Base-by-base conservation (phyloP, 2,797 vertebrate species). In the Neoniphon sammara region DNA sequence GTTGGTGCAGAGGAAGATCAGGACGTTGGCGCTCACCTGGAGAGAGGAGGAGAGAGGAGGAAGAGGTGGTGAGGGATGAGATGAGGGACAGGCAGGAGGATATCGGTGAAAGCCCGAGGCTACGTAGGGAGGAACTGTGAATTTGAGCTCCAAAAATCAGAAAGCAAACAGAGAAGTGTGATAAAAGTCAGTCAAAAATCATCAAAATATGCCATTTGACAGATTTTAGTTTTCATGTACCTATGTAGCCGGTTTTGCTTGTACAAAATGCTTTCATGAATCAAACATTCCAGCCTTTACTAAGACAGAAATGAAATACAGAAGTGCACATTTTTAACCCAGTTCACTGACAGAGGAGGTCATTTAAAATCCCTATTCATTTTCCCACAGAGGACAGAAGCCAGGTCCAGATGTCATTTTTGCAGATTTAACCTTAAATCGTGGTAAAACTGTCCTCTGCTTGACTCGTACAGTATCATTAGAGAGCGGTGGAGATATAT, bases 1-100 rank as follows among this genome's bases (percentile, higher is more conserved):
- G 5, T 96, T 96, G 85, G 95, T 96, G 85, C 96, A 96, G 55
- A 96, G 92, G 89, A 96, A 96, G 83, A 96, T 95, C 74, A 96
- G 91, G 86, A 94, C 88, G 0, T 96, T 96, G 87, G 95, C 95
- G 2, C 93, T 93, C 30, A 96, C 92, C 96, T 96, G 82, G 60
- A 46, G 17, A 58, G 14, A 21, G 20, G 46, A 15, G 21, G 31
- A 46, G 27, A 14, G n/a, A 9, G n/a, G 49, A 11, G 23, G 21
- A 39, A 18, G 39, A 53, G 30, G 10, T 23, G 21, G 12, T 17
- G 21, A 47, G 7, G 23, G 9, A 31, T 21, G 7, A 53, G 9
- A 62, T 27, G 2, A 47, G 36, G 20, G 4, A 34, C 4, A 34
- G 31, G 31, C 4, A 34, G 31, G 31, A 34, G 31, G 7, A 34